These are phyloP conservation scores for Betta splendens DNA, from an alignment of 2,797 vertebrate genomes.

Conservation along the genomic window DNA sequence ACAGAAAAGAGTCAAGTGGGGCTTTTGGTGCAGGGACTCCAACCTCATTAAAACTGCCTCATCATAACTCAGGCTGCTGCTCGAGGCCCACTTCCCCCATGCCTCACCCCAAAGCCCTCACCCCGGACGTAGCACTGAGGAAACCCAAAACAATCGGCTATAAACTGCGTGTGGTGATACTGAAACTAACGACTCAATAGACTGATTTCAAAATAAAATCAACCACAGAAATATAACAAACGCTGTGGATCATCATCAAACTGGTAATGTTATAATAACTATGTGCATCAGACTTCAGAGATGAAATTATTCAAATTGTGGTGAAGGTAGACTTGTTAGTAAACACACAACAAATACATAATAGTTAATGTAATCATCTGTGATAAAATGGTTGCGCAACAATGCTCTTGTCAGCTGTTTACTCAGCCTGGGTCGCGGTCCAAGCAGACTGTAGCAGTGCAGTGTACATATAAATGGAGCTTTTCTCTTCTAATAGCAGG, in stretches of 20 bases:
- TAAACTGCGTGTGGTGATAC: no score
- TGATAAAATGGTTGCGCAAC: no score
- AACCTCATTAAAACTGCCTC: constrained; percentile 91
- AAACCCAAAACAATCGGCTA: constrained; percentile 38
- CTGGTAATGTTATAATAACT: no score
- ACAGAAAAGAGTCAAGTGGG: constrained; percentile 78
- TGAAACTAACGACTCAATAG: no score
- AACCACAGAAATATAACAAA: no score
- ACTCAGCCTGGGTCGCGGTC: neutral
- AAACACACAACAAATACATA: no score
- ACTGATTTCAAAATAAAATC: no score
- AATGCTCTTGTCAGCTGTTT: neutral
- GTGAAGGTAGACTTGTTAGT: no score
- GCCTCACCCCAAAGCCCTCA: constrained; percentile 47
- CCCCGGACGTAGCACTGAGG: constrained; percentile 27
- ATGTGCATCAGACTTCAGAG: no score
- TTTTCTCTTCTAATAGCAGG: neutral
- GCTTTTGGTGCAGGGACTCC: constrained; percentile 62
- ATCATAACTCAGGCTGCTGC: constrained; percentile 90
- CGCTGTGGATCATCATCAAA: no score
- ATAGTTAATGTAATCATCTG: no score
- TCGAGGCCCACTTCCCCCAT: constrained; percentile 44
- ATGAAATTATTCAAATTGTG: no score
- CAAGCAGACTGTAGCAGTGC: neutral
- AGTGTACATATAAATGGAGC: neutral